Base-by-base conservation (phyloP, 2,113 vertebrate species). In the Asarcornis scutulata region DNA sequence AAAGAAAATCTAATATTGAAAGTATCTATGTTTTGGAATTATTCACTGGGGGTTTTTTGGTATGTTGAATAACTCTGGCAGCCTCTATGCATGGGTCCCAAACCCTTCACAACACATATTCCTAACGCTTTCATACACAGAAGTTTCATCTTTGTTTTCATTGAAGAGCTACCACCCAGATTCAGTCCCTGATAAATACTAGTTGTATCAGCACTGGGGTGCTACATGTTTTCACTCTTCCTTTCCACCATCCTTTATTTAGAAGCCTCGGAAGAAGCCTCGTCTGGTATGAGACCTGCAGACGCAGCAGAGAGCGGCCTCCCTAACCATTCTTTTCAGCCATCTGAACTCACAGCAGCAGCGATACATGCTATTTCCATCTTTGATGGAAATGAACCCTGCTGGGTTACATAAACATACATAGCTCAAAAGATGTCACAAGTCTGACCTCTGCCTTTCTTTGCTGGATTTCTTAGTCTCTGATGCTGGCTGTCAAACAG, bases 391-490 rank as follows among this genome's bases (percentile, higher is more conserved):
- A 96, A 86, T 91, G 96, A 97, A 93, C 87, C 89, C 93, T 95
- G 94, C 93, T 95, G 93, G 93, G 72, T 97, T 97, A 96, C 91
- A 93, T 89, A 96, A 97, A 97, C 96, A 97, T 14, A 56, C 34
- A 4, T 74, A 93, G 87, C 93, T 95, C 94, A 90, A 31, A 91
- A 95, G 95, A 97, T 96, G 95, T 96, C 96, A 93, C 94, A 79
- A 93, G 96, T 68, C 92, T 96, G 94, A 96, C 96, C 96, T 94
- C 95, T 93, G 95, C 91, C 89, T 97, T 91, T 75, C 89, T 74
- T 69, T 90, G 76, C 87, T 95, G 91, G 89, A 17, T 93, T 93
- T 95, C 94, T 95, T 89, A 88, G 91, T 21, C 3, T 16, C 31
- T 11, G 87, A 83, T 5, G 7, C 91, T 93, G 82, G 46, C 82